Base-by-base conservation (phyloP, 2,888 invertebrate genomes). In the Perdita meconis region DNA sequence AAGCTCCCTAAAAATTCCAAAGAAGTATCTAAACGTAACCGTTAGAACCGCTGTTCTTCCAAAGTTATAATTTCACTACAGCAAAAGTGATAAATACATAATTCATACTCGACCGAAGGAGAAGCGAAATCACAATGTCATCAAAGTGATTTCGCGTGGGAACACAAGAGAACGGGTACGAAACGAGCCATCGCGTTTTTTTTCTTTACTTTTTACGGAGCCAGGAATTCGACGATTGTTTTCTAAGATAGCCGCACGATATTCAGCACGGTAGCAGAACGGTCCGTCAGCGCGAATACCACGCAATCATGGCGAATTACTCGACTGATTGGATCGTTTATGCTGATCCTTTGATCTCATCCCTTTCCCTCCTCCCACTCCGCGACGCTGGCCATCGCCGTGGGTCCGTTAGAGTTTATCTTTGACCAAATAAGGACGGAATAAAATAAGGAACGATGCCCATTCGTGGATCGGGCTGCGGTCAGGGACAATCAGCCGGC, bases 251-350 rank as follows among this genome's bases (percentile, higher is more conserved):
- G 53, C 72, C 66, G 60, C 77, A 51, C 71, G 78, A 76, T 76
- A 60, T 81, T 57, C 78, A 66, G 76, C 71, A 89, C 90, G 88
- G 90, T 90, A 90, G 90, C 91, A 85, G 77, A 86, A 85, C 86
- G 88, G 86, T 51, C 57, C 87, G 86, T 86, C 84, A 84, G 84
- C 86, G 85, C 87, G 88, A 89, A 91, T 90, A 89, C 90, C 88
- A 85, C 88, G 91, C 92, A 92, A 92, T 92, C 91, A 91, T 84
- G 84, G 88, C 89, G 90, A 92, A 92, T 92, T 92, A 91, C 90
- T 87, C 89, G 91, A 90, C 89, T 90, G 92, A 92, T 92, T 92
- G 92, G 92, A 92, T 91, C 92, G 92, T 90, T 92, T 92, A 92
- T 89, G 90, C 86, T 89, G 90, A 91, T 91, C 90, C 90, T 90